Conservation (phyloP, 92 coral and sea anemone genomes). For the Galaxea fascicularis region DNA sequence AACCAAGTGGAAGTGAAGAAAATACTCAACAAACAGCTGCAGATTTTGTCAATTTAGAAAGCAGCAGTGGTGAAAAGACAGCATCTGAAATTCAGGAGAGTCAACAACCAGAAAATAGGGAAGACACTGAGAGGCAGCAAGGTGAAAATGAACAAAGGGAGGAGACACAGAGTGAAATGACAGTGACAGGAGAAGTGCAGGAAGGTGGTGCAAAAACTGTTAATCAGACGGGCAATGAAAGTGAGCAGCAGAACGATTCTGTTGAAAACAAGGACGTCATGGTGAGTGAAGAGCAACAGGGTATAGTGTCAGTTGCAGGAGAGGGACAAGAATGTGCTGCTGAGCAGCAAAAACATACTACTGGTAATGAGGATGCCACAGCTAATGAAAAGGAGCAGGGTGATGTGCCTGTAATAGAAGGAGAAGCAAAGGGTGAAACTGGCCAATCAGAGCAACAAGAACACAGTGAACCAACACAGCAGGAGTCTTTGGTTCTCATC, state of each 20-base stretch:
- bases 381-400: background rate
- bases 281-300: background rate
- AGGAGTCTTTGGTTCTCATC: background rate
- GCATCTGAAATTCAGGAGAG: constrained; percentile 1
- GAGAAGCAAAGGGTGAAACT: constrained; percentile 6
- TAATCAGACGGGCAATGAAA: background rate
- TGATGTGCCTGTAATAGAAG: background rate
- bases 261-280: background rate
- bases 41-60: background rate
- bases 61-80: background rate
- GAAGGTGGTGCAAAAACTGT: background rate
- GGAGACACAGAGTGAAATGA: background rate
- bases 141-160: constrained; percentile 3
- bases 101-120: background rate
- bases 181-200: background rate
- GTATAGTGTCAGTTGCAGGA: background rate
- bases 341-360: background rate
- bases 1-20: background rate
- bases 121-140: constrained; percentile 10
- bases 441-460: constrained; percentile 18
- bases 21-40: background rate
- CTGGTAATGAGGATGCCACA: background rate
- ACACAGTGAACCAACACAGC: background rate
- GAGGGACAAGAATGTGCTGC: background rate
- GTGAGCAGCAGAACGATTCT: background rate